phyloP scores from a whole-genome alignment of 2,888 invertebrate species.

The Acheta domesticus region DNA sequence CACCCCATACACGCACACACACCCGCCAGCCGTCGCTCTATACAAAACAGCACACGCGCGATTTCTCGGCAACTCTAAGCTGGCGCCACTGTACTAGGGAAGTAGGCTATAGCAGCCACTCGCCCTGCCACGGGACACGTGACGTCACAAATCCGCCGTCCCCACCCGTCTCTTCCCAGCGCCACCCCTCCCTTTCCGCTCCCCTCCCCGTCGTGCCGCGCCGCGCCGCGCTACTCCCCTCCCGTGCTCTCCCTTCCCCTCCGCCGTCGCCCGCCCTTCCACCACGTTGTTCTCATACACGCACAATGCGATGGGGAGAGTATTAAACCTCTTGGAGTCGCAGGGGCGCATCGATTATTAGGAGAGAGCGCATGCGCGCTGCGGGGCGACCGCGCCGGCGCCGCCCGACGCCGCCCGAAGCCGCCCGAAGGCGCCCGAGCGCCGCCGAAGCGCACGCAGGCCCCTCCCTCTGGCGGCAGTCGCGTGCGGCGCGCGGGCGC shows the following conservation, averaged over 20 bases:
- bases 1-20: slow-evolving; percentile 2
- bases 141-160: slow-evolving; percentile 3
- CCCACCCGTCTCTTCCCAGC: not conserved
- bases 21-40: slow-evolving; percentile 3
- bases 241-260: not conserved
- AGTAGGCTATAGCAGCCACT: not conserved
- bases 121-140: slow-evolving; percentile 6
- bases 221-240: not conserved
- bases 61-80: slow-evolving; percentile 9
- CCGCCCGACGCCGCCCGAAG: not conserved
- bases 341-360: slow-evolving; percentile 4
- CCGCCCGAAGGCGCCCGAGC: not conserved
- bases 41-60: not conserved
- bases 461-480: slow-evolving; percentile 12
- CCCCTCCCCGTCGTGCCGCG: not conserved
- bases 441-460: not conserved
- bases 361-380: not conserved
- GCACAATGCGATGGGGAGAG: not conserved
- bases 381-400: not conserved
- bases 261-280: not conserved
- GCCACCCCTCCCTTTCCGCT: not conserved
- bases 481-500: not conserved
- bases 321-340: not conserved
- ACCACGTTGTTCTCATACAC: not conserved
- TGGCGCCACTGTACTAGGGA: slow-evolving; percentile 18